A percentile compares a stretch with the other conserved stretches of the same genome.
Evolutionary conservation across 1,140 invertebrate genomes (phyloP).

Genomic region (Doryteuthis pealeii): DNA sequence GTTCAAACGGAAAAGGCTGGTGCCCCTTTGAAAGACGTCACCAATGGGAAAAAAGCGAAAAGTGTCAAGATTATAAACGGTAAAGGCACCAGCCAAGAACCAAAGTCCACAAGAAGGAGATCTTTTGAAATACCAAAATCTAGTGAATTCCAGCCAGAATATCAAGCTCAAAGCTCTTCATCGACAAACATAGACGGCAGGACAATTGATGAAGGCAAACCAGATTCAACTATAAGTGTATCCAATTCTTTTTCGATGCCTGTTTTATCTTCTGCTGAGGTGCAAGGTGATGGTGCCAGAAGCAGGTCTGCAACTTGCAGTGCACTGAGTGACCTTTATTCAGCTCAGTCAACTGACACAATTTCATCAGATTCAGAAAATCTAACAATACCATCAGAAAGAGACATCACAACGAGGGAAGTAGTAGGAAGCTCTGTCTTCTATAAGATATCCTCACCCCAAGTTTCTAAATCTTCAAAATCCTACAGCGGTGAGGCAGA

Average conservation of each 20-base stretch:
- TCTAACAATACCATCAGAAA: slow-evolving; percentile 11
- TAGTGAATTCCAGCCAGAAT: neutral
- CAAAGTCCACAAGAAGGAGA: slow-evolving; percentile 17
- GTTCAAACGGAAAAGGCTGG: neutral
- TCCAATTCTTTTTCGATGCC: slow-evolving; percentile 43
- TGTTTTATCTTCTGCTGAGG: slow-evolving; percentile 18
- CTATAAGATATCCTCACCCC: slow-evolving; percentile 30
- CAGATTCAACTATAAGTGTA: slow-evolving; percentile 38
- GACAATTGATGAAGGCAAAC: slow-evolving; percentile 23
- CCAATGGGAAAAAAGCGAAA: neutral
- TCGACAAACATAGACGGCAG: slow-evolving; percentile 20
- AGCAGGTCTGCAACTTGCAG: slow-evolving; percentile 15
- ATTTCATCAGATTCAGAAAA: slow-evolving; percentile 5
- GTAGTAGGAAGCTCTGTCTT: slow-evolving; percentile 17
- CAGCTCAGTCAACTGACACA: slow-evolving; percentile 21
- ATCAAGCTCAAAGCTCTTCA: slow-evolving; percentile 12
- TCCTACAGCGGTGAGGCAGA: slow-evolving; percentile 1
- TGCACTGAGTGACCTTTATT: slow-evolving; percentile 19
- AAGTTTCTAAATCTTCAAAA: slow-evolving; percentile 17
- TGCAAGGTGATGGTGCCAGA: slow-evolving; percentile 17
- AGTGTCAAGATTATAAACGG: slow-evolving; percentile 12
- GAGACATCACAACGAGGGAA: slow-evolving; percentile 20
- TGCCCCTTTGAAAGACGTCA: slow-evolving; percentile 42
- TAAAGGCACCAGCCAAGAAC: slow-evolving; percentile 20
- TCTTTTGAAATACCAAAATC: neutral